These are phyloP conservation scores for Scolopax mira DNA, from an alignment of 2,113 vertebrate genomes.

Conservation along the genomic window DNA sequence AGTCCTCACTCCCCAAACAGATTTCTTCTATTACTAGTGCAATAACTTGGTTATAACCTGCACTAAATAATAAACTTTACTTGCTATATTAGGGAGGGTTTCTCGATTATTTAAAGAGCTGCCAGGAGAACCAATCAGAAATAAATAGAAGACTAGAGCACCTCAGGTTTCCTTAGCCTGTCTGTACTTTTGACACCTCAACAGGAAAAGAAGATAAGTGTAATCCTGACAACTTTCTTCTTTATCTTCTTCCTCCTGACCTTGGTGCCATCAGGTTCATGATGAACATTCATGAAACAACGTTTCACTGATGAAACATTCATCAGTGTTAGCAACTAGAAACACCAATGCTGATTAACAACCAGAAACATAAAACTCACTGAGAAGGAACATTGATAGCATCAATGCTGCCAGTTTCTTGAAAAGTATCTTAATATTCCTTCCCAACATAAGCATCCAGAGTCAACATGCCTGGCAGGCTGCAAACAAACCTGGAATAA, in stretches of 20 bases:
- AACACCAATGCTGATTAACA: slow-evolving; percentile 5
- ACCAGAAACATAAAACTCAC: slow-evolving; percentile 11
- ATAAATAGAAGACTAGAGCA: not conserved
- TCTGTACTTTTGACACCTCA: not conserved
- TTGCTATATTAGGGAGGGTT: not conserved
- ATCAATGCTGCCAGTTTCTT: not conserved
- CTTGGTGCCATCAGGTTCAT: slow-evolving; percentile 6
- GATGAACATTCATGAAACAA: not conserved
- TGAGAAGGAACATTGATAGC: slow-evolving; percentile 17
- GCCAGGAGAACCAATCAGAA: not conserved
- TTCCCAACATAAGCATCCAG: not conserved
- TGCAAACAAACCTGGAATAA: slow-evolving; percentile 13
- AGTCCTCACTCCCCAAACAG: not conserved
- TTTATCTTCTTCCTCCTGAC: slow-evolving; percentile 23
- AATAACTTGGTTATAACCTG: not conserved
- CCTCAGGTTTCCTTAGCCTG: not conserved
- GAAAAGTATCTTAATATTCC: not conserved
- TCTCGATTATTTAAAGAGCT: not conserved
- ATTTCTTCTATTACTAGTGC: not conserved
- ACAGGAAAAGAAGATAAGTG: not conserved
- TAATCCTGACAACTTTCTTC: not conserved
- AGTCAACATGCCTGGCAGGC: not conserved
- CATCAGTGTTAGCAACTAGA: slow-evolving; percentile 1
- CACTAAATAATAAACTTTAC: not conserved
- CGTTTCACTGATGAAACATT: not conserved